These are phyloP conservation scores for Lasioglossum baleicum DNA, from an alignment of 1,140 invertebrate species.

Conservation along the genomic window DNA sequence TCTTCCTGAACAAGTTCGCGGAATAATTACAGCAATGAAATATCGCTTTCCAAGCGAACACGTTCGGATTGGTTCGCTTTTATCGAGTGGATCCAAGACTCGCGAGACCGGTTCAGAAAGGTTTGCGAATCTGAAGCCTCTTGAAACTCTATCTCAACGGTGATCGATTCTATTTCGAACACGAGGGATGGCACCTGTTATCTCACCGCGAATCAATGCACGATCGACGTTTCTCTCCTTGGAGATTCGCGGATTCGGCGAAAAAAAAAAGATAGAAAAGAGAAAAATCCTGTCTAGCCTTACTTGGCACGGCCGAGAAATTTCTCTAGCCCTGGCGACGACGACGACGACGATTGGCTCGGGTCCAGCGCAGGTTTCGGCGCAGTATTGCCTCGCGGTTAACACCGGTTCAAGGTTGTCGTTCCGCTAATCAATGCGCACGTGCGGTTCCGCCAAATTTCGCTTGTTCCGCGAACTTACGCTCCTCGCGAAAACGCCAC, in stretches of 20 bases:
- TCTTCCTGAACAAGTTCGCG: too few relatives aligned
- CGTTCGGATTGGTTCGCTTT: too few relatives aligned
- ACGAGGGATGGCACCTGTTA: slow-evolving; percentile 29
- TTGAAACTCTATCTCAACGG: not conserved
- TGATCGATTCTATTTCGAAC: not conserved
- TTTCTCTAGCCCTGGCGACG: slow-evolving; percentile 32
- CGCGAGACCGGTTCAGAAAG: not conserved
- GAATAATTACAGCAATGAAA: too few relatives aligned
- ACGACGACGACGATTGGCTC: slow-evolving; percentile 46
- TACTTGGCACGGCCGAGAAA: slow-evolving; percentile 40
- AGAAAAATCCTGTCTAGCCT: slow-evolving; percentile 1
- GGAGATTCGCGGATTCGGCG: slow-evolving; percentile 9
- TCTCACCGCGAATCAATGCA: slow-evolving; percentile 10
- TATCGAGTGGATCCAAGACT: too few relatives aligned
- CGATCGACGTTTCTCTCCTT: slow-evolving; percentile 8
- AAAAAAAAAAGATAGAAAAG: slow-evolving; percentile 6
- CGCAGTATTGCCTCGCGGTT: slow-evolving; percentile 12
- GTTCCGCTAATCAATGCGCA: slow-evolving; percentile 15
- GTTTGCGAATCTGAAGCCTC: not conserved
- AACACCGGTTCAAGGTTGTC: slow-evolving; percentile 50
- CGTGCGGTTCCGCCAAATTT: not conserved
- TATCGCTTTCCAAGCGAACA: too few relatives aligned
- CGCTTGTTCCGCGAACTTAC: too few relatives aligned
- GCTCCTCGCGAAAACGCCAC: too few relatives aligned
- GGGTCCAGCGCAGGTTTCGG: slow-evolving; percentile 46